Conservation (phyloP, 2,113 vertebrate genomes). For the Coptodon bakossiorum region DNA sequence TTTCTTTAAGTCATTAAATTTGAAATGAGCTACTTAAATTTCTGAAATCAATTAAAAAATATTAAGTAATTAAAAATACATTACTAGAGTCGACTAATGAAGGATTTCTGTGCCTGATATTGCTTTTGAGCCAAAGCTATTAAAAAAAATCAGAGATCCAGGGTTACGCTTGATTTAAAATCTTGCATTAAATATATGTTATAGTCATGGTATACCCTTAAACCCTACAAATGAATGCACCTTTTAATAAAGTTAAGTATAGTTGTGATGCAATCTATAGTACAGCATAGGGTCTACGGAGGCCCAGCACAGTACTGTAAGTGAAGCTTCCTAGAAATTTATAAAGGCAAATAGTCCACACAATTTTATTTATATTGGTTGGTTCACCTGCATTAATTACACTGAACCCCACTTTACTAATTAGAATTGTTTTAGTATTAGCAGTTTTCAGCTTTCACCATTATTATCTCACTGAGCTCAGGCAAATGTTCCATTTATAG, state of each 20-base stretch:
- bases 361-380: not conserved
- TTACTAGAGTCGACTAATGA: not conserved
- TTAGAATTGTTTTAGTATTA: not conserved
- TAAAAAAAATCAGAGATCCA: not conserved
- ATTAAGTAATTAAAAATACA: not conserved
- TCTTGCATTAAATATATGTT: not conserved
- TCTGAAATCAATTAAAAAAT: not conserved
- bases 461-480: not conserved
- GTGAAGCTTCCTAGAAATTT: not conserved
- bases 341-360: not conserved
- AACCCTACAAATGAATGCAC: not conserved
- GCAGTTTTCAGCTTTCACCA: not conserved
- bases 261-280: not conserved
- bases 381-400: not conserved
- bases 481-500: not conserved
- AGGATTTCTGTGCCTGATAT: not conserved
- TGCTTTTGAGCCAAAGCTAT: not conserved
- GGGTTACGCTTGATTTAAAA: not conserved
- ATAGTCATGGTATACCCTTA: not conserved
- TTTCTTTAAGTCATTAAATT: not conserved
- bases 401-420: not conserved
- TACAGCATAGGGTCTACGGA: not conserved
- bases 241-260: not conserved
- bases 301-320: not conserved
- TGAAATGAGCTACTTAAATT: not conserved